Percentiles rank a stretch among this genome's conserved stretches.
phyloP scores from a whole-genome alignment of 1,140 invertebrate species.

The Drosophila santomea region DNA sequence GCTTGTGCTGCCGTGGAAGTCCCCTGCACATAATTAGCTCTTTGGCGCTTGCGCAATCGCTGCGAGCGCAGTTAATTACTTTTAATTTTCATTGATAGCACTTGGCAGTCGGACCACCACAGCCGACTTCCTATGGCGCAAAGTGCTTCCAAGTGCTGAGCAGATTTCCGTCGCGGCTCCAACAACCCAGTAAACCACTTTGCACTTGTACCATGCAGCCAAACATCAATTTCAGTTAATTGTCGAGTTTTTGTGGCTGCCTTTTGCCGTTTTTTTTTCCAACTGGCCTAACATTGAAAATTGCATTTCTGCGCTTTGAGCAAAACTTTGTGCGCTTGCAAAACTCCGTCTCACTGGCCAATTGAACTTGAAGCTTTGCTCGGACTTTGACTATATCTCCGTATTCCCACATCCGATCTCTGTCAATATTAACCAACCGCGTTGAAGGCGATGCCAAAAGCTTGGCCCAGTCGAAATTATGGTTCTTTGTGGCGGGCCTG shows the following conservation, averaged over 20 bases:
- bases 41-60: conserved; percentile 55
- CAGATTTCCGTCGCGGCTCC: conserved; percentile 37
- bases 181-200: conserved; percentile 58
- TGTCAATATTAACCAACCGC: conserved; percentile 22
- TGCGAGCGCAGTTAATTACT: conserved; percentile 59
- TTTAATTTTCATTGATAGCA: conserved; percentile 71
- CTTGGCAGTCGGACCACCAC: background rate
- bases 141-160: conserved; percentile 39
- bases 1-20: conserved; percentile 11
- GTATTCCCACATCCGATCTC: conserved; percentile 10
- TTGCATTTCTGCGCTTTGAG: conserved; percentile 29
- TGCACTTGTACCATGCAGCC: conserved; percentile 25
- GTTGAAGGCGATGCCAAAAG: conserved; percentile 16
- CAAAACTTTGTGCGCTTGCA: conserved; percentile 21
- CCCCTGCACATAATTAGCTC: conserved; percentile 44
- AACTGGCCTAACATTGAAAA: conserved; percentile 62
- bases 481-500: conserved; percentile 28
- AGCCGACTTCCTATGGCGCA: conserved; percentile 57
- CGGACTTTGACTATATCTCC: conserved; percentile 4
- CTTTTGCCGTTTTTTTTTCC: conserved; percentile 3
- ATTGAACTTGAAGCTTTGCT: conserved; percentile 62
- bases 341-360: background rate
- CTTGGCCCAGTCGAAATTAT: conserved; percentile 9
- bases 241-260: conserved; percentile 19
- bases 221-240: conserved; percentile 39